Evolutionary conservation across 2,888 invertebrate genomes (phyloP), one percentile per base, ranked within the genome.

Genomic region (Molanna angustata): DNA sequence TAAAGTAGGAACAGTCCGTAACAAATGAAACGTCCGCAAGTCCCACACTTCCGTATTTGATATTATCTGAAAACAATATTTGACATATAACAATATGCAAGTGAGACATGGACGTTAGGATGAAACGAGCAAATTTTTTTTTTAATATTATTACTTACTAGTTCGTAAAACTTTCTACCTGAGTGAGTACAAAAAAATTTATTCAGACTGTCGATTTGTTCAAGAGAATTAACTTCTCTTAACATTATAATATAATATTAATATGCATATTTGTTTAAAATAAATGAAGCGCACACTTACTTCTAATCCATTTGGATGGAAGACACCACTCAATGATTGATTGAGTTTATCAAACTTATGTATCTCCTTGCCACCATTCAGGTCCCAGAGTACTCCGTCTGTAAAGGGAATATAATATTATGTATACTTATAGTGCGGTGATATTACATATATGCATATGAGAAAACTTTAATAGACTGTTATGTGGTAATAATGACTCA

Each of bases 11-110:
- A 99, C 96, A 0, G 97, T 97, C 67, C 94, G 85, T 27, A 99
- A 73, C 35, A 99, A 74, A 66, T 95, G 93, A 70, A 94, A 97
- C 35, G 95, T 96, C 61, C 98, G 77, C 19, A 98, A 71, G 69
- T 99, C 99, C 98, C 98, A 99, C 48, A 98, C 94, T 81, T 99
- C 97, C 0, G 96, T 94, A 68, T 98, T 98, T 49, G 97, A 94
- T 64, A 99, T 91, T 33, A 96, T 85, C 83, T 87, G 68, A 0
- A 68, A 67, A 58, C n/a, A 39, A 13, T n/a, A n/a, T n/a, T n/a
- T n/a, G n/a, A n/a, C n/a, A n/a, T n/a, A n/a, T n/a, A n/a, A n/a
- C n/a, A n/a, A n/a, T n/a, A n/a, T n/a, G n/a, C n/a, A n/a, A n/a
- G n/a, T n/a, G n/a, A n/a, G n/a, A n/a, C n/a, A n/a, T n/a, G n/a